Evolutionary conservation across 2,888 invertebrate species (phyloP).

Genomic region (Baccha elongata): DNA sequence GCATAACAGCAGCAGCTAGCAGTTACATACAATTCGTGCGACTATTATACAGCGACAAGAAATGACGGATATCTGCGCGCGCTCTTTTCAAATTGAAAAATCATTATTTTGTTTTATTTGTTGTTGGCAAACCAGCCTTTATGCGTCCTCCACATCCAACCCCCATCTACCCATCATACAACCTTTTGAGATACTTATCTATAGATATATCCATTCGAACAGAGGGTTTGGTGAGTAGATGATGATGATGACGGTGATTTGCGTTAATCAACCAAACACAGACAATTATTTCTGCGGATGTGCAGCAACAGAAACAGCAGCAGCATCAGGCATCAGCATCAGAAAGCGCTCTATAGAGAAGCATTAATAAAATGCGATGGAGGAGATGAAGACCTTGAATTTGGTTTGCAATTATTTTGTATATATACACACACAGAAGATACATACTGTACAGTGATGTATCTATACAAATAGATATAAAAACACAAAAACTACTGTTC

Average conservation of each 20-base stretch:
- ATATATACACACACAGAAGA: constrained; percentile 3
- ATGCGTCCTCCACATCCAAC: neutral
- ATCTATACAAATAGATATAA: constrained; percentile 8
- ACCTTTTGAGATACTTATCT: constrained; percentile 7
- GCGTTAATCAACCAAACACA: constrained; percentile 71
- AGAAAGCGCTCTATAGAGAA: constrained; percentile 34
- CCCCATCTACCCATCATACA: neutral
- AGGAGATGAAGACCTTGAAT: constrained; percentile 71
- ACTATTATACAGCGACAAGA: constrained; percentile 18
- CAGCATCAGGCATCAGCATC: constrained; percentile 14
- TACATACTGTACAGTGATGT: neutral
- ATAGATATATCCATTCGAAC: too few relatives aligned
- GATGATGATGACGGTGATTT: constrained; percentile 66
- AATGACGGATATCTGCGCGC: constrained; percentile 71
- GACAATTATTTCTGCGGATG: constrained; percentile 67
- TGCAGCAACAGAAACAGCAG: constrained; percentile 33
- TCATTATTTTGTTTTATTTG: constrained; percentile 70
- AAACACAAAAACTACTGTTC: constrained; percentile 6
- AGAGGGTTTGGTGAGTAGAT: constrained; percentile 38
- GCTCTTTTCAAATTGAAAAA: constrained; percentile 71
- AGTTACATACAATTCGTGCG: constrained; percentile 52
- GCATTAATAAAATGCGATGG: constrained; percentile 67
- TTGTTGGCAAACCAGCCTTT: constrained; percentile 50
- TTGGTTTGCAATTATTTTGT: constrained; percentile 68
- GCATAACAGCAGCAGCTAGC: constrained; percentile 5